Percentiles rank a stretch among this genome's conserved stretches.
Conservation (phyloP, 92 coral and sea anemone genomes). For the Porites lobata region DNA sequence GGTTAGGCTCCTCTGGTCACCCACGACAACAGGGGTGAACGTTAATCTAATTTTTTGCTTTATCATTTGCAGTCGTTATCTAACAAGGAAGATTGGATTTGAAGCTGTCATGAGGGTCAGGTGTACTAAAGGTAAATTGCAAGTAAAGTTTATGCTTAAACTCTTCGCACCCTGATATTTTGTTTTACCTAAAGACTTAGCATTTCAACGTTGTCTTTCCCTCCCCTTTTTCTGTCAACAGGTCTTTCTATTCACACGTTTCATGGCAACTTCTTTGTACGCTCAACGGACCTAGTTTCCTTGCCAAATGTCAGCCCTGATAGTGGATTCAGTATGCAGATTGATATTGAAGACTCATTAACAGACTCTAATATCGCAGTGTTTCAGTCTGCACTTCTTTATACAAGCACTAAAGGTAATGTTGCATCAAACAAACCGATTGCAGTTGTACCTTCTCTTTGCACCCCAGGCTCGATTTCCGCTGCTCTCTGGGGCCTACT, state of each 20-base stretch:
- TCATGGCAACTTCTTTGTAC: slow-evolving; percentile 99
- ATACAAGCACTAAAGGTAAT: slow-evolving; percentile 96
- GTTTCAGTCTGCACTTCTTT: slow-evolving; percentile 97
- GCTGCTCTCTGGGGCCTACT: no score
- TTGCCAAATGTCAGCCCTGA: slow-evolving; percentile 98
- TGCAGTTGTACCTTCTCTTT: no score
- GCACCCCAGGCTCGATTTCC: no score
- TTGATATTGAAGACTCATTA: slow-evolving; percentile 94
- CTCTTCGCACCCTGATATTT: neutral
- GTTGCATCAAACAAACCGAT: neutral
- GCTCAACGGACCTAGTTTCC: slow-evolving; percentile 99
- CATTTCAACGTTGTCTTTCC: no score
- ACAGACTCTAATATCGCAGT: slow-evolving; percentile 89
- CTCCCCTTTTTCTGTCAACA: slow-evolving; percentile 26
- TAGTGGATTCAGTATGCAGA: slow-evolving; percentile 95
- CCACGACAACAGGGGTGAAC: no score
- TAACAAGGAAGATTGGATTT: slow-evolving; percentile 97
- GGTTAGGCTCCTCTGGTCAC: no score
- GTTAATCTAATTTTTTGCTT: neutral
- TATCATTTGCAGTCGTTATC: slow-evolving; percentile 82
- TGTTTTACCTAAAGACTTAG: neutral
- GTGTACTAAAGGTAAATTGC: slow-evolving; percentile 90
- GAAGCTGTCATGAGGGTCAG: slow-evolving; percentile 99
- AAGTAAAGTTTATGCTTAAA: neutral
- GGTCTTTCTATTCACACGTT: slow-evolving; percentile 98